Conservation (phyloP, 2,888 invertebrate species). For the Mythimna ferrago region DNA sequence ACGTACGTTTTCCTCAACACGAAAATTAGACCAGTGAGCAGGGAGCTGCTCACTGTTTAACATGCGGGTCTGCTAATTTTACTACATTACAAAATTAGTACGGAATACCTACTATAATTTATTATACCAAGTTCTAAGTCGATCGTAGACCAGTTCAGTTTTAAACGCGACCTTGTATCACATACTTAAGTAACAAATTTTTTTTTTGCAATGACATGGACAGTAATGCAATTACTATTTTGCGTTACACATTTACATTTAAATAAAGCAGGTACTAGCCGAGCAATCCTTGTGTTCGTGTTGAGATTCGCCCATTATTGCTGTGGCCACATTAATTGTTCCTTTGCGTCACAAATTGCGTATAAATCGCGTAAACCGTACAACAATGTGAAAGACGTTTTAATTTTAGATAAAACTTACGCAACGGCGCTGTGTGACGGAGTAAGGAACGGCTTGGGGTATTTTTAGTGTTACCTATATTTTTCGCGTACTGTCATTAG, state of each 20-base stretch:
- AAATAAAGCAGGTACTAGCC: constrained; percentile 6
- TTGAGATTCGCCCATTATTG: constrained; percentile 13
- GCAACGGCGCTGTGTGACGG: constrained; percentile 16
- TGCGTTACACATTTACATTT: constrained; percentile 5
- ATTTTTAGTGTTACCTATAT: constrained; percentile 2
- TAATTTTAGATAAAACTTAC: constrained; percentile 47
- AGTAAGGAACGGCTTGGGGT: background rate
- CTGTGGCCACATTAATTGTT: constrained; percentile 25
- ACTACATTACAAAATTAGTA: constrained; percentile 38
- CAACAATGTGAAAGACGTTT: constrained; percentile 40
- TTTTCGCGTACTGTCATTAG: constrained; percentile 1
- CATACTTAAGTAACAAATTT: constrained; percentile 32
- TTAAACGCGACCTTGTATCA: constrained; percentile 49
- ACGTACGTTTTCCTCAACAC: constrained; percentile 18
- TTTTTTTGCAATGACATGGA: constrained; percentile 8
- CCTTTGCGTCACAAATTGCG: constrained; percentile 32
- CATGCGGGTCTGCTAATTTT: background rate
- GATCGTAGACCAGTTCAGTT: constrained; percentile 35
- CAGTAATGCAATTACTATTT: constrained; percentile 3
- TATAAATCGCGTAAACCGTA: constrained; percentile 31
- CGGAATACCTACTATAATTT: constrained; percentile 22
- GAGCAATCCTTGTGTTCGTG: background rate
- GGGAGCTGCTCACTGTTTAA: background rate
- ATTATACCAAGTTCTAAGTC: constrained; percentile 1
- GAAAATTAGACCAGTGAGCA: background rate